Evolutionary conservation across 2,888 invertebrate genomes (phyloP).

Genomic region (Salpingus planirostris): DNA sequence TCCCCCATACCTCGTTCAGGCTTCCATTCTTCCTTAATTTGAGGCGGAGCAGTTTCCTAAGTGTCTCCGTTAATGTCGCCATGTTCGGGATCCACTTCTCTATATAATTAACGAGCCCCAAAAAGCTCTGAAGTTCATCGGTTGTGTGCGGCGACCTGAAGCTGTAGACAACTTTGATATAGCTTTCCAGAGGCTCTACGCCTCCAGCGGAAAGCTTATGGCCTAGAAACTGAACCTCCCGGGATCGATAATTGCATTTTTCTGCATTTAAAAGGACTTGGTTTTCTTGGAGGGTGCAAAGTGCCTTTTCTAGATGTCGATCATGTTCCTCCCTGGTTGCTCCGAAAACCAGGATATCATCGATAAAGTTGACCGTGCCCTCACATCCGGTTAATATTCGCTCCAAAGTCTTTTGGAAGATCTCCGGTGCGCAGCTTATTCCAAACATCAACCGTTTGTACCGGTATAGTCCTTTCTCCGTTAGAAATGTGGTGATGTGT

Average conservation of each 20-base stretch:
- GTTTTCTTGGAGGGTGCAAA: slow-evolving; percentile 19
- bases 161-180: slow-evolving; percentile 21
- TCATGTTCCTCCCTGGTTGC: slow-evolving; percentile 25
- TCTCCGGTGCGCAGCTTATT: slow-evolving; percentile 37
- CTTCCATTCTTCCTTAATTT: too few species aligned
- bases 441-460: slow-evolving; percentile 34
- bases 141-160: slow-evolving; percentile 3
- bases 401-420: slow-evolving; percentile 35
- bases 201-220: slow-evolving; percentile 21
- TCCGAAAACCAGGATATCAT: slow-evolving; percentile 34
- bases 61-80: slow-evolving; percentile 3
- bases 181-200: slow-evolving; percentile 24
- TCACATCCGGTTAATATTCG: slow-evolving; percentile 27
- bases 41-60: too few species aligned
- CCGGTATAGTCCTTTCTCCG: slow-evolving; percentile 27
- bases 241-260: slow-evolving; percentile 25
- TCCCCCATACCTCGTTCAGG: slow-evolving; percentile 41
- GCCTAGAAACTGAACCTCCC: slow-evolving; percentile 25
- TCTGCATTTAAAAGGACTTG: slow-evolving; percentile 24
- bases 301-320: slow-evolving; percentile 16
- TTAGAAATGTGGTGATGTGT: slow-evolving; percentile 33
- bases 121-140: slow-evolving; percentile 7
- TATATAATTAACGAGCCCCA: slow-evolving; percentile 12
- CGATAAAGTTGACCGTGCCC: slow-evolving; percentile 31
- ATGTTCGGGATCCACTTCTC: slow-evolving; percentile 12